Conservation (phyloP, 2,113 vertebrate species). For the Catagonus wagneri region DNA sequence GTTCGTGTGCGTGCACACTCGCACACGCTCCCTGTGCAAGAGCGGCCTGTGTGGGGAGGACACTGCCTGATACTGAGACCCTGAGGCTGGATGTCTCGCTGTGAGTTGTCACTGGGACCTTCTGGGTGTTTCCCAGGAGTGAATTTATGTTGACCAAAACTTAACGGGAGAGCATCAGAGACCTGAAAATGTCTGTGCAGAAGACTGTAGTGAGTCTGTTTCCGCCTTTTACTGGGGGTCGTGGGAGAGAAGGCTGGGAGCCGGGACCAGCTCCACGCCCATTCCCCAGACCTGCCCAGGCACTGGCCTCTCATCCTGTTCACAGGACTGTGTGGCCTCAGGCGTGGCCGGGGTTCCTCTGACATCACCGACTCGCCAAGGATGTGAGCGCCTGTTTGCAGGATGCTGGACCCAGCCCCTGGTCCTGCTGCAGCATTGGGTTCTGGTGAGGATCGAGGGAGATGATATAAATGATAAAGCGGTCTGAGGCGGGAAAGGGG, state of each 20-base stretch:
- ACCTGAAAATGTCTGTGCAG: neutral
- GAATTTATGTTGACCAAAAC: neutral
- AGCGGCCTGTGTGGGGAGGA: neutral
- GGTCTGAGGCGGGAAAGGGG: neutral
- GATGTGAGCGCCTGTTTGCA: neutral
- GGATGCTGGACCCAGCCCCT: neutral
- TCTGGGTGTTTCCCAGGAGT: neutral
- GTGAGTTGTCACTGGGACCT: neutral
- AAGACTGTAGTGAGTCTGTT: neutral
- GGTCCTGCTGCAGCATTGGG: neutral
- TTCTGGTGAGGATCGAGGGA: neutral
- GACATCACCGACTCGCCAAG: neutral
- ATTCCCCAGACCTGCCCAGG: neutral
- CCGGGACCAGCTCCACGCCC: neutral
- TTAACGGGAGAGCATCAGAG: neutral
- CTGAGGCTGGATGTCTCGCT: neutral
- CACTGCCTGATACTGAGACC: no score
- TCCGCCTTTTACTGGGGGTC: neutral
- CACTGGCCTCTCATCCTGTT: neutral
- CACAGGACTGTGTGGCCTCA: neutral
- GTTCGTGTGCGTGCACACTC: accelerated
- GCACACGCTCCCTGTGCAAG: no score
- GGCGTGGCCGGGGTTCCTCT: neutral
- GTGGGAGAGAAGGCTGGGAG: neutral
- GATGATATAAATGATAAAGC: neutral